Evolutionary conservation across 2,888 invertebrate genomes (phyloP).

Genomic region (Conomelus anceps): DNA sequence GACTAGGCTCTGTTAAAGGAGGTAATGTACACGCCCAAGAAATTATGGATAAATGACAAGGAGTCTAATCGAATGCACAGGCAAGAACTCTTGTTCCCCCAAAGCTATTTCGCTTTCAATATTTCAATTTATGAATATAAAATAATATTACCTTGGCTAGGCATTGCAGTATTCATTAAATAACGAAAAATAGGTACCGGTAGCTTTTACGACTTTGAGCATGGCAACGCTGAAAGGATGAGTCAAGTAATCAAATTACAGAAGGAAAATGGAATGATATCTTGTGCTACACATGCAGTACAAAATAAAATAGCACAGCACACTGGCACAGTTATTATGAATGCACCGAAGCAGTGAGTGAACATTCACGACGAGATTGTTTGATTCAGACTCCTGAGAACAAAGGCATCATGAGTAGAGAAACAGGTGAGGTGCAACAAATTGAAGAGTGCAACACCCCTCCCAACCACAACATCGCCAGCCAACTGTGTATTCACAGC

Average conservation of each 20-base stretch:
- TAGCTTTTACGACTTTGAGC: background rate
- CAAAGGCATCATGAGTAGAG: background rate
- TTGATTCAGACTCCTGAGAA: background rate
- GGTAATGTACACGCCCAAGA: too few species aligned
- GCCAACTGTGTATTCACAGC: background rate
- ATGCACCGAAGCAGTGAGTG: background rate
- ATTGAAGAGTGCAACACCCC: background rate
- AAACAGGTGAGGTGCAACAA: background rate
- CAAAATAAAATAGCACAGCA: too few species aligned
- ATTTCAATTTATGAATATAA: too few species aligned
- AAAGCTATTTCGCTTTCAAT: too few species aligned
- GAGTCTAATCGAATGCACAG: too few species aligned
- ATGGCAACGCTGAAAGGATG: background rate
- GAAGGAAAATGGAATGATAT: background rate
- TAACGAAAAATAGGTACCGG: background rate
- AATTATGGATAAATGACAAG: too few species aligned
- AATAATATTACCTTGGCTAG: too few species aligned
- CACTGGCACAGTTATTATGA: background rate
- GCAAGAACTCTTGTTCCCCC: too few species aligned
- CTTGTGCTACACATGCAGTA: background rate
- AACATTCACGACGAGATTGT: too few species aligned
- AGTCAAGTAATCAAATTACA: background rate
- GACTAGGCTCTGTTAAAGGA: too few species aligned
- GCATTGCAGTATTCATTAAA: background rate
- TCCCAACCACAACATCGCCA: too few species aligned